Conservation (phyloP, 92 coral and sea anemone species). For the Heteractis magnifica region DNA sequence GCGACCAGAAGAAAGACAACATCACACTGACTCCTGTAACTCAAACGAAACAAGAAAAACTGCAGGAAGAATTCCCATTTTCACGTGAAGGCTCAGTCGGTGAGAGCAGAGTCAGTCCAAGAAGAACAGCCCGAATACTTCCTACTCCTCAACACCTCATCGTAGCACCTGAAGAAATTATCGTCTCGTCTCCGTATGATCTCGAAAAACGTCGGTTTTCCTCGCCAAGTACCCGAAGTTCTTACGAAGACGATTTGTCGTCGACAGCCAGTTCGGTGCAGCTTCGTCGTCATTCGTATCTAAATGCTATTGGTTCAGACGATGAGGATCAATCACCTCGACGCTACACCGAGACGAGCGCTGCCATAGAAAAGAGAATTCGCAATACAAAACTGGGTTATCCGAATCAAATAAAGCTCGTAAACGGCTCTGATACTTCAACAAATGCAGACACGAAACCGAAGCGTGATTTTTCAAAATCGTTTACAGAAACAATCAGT, state of each 20-base stretch:
- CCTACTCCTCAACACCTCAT: constrained; percentile 48
- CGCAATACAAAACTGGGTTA: constrained; percentile 4
- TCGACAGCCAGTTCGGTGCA: constrained; percentile 51
- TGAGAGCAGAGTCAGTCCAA: constrained; percentile 27
- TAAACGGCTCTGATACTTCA: constrained; percentile 4
- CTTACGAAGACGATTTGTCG: constrained; percentile 33
- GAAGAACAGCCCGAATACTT: constrained; percentile 22
- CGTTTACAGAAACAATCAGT: constrained; percentile 7
- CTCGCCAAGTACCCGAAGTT: constrained; percentile 29
- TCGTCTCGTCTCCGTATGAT: constrained; percentile 38
- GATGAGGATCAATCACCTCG: constrained; percentile 20
- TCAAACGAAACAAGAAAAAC: constrained; percentile 36
- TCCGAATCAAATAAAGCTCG: background rate
- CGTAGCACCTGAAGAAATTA: constrained; percentile 41
- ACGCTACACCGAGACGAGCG: constrained; percentile 16
- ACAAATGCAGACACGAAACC: constrained; percentile 1
- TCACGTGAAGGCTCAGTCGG: constrained; percentile 17
- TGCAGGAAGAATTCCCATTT: constrained; percentile 21
- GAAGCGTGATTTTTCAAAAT: constrained; percentile 24
- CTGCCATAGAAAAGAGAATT: constrained; percentile 1
- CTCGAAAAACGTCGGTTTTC: constrained; percentile 39
- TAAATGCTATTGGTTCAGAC: constrained; percentile 66
- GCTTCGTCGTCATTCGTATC: constrained; percentile 78
- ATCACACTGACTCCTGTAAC: constrained; percentile 77
- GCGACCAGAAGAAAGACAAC: constrained; percentile 69